phyloP scores from a whole-genome alignment of 2,797 vertebrate genomes.

The Gouania willdenowi region DNA sequence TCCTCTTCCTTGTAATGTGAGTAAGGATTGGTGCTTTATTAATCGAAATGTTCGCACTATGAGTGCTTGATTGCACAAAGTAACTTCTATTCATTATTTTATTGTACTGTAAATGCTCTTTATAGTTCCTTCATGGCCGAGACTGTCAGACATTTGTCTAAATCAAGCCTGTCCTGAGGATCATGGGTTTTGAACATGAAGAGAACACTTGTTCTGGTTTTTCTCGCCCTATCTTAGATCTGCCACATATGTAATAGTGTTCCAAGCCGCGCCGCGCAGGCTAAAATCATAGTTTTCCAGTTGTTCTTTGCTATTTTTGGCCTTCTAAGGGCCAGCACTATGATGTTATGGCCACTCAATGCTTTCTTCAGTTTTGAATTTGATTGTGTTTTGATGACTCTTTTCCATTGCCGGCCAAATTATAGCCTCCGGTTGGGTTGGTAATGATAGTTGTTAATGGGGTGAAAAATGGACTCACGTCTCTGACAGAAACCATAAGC shows the following conservation, averaged over 20 bases:
- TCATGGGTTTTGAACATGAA: slow-evolving; percentile 57
- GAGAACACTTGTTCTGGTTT: slow-evolving; percentile 71
- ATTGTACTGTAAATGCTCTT: slow-evolving; percentile 28
- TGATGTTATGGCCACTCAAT: slow-evolving; percentile 62
- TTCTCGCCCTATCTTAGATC: slow-evolving; percentile 62
- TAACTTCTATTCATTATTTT: no score
- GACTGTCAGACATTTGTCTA: slow-evolving; percentile 42
- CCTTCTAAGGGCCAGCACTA: slow-evolving; percentile 60
- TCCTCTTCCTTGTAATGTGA: no score
- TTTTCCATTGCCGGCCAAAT: slow-evolving; percentile 70
- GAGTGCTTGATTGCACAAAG: no score
- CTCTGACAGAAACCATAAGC: slow-evolving; percentile 75
- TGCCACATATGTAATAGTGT: slow-evolving; percentile 59
- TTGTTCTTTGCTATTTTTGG: slow-evolving; percentile 83
- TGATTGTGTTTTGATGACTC: slow-evolving; percentile 83
- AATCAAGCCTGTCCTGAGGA: slow-evolving; percentile 32
- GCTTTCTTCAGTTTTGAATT: slow-evolving; percentile 65
- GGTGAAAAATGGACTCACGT: slow-evolving; percentile 75
- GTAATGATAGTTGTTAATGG: slow-evolving; percentile 80
- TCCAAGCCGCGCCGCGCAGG: slow-evolving; percentile 61
- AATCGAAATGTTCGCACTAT: no score
- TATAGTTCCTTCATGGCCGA: slow-evolving; percentile 9
- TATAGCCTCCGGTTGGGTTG: slow-evolving; percentile 73
- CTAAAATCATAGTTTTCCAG: slow-evolving; percentile 76
- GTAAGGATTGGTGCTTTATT: no score